phyloP scores from a whole-genome alignment of 2,113 vertebrate species.

The Maccullochella peelii region DNA sequence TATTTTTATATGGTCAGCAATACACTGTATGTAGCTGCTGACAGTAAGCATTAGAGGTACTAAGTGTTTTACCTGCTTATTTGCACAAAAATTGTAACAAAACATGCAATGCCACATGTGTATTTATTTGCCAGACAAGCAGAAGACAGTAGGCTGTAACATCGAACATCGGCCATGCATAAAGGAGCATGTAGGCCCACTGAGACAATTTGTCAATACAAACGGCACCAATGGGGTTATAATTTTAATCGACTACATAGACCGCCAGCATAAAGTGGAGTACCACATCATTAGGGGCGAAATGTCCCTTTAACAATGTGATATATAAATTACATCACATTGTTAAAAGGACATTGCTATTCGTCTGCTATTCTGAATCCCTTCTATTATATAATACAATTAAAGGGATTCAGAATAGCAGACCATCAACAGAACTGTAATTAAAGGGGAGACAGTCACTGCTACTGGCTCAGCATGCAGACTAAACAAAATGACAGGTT shows the following conservation, averaged over 20 bases:
- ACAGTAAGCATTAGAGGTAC: neutral
- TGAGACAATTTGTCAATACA: conserved; percentile 7
- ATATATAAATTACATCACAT: no score
- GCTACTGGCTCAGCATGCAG: neutral
- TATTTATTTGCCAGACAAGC: neutral
- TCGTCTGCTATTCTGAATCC: no score
- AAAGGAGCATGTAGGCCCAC: neutral
- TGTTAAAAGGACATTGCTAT: no score
- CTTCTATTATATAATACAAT: neutral
- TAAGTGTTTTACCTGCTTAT: neutral
- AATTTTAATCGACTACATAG: conserved; percentile 15
- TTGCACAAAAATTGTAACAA: neutral
- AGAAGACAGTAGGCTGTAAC: neutral
- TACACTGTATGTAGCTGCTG: neutral
- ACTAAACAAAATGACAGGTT: neutral
- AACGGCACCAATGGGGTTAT: neutral
- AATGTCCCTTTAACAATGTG: conserved; percentile 8
- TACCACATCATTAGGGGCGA: neutral
- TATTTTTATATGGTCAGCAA: neutral
- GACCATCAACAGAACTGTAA: neutral
- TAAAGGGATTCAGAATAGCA: conserved; percentile 13
- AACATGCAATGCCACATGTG: neutral
- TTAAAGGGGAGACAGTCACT: neutral
- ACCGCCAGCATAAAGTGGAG: neutral
- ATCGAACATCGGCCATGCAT: neutral